These are phyloP conservation scores for Trogon melanurus DNA, from an alignment of 2,113 vertebrate genomes.

Conservation along the genomic window DNA sequence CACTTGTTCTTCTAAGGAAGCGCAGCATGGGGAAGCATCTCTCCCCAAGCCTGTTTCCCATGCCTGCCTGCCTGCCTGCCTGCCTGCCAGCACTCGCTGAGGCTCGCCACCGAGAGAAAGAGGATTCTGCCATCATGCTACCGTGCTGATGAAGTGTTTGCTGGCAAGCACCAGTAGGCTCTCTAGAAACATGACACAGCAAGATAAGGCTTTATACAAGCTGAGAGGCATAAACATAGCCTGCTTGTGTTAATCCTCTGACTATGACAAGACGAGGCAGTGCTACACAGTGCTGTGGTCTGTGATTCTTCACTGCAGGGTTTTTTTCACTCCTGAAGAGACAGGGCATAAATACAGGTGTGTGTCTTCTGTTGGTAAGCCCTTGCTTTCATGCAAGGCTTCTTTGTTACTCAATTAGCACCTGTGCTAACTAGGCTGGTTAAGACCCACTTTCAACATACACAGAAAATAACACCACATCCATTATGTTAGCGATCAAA, in stretches of 20 bases:
- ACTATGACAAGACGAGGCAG: background rate
- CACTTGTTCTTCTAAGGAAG: background rate
- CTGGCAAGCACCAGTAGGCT: constrained; percentile 14
- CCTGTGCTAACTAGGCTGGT: constrained; percentile 6
- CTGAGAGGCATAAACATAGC: constrained; percentile 10
- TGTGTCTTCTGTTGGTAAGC: background rate
- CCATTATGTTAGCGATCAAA: constrained; percentile 63
- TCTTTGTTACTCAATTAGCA: constrained; percentile 56
- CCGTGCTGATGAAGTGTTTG: constrained; percentile 18
- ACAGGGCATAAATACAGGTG: background rate
- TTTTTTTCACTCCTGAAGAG: background rate
- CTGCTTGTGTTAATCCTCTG: constrained; percentile 42
- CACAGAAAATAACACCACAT: constrained; percentile 55
- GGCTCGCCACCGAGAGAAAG: background rate
- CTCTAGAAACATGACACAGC: constrained; percentile 7
- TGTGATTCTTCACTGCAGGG: background rate
- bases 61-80: background rate
- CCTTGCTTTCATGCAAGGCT: background rate
- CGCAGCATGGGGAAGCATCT: background rate
- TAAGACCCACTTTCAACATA: constrained; percentile 38
- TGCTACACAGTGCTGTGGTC: rapidly evolving
- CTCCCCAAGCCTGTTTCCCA: background rate
- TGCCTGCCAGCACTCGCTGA: background rate
- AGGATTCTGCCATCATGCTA: background rate
- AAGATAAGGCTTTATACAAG: constrained; percentile 29